Evolutionary conservation across 2,888 invertebrate genomes (phyloP).

Genomic region (Eupithecia centaureata): DNA sequence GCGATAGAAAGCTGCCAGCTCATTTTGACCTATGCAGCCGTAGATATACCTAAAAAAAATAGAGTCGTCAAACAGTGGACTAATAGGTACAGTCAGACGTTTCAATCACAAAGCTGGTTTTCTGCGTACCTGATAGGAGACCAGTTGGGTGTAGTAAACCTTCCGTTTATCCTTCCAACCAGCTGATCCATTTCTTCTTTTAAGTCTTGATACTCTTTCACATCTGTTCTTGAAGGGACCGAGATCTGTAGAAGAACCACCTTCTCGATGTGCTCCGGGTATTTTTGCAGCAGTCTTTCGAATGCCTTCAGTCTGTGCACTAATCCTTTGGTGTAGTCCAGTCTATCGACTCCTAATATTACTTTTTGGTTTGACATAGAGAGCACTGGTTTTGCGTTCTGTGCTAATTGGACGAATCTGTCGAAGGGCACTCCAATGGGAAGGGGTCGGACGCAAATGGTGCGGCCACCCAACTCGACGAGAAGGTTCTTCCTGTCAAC

Average conservation of each 20-base stretch:
- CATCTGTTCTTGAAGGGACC: constrained; percentile 95
- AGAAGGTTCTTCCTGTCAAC: constrained; percentile 94
- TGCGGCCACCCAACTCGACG: constrained; percentile 94
- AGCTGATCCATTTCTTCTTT: constrained; percentile 96
- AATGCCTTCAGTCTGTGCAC: constrained; percentile 92
- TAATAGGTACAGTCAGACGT: not conserved
- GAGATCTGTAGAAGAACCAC: constrained; percentile 92
- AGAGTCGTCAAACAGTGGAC: constrained; percentile 4
- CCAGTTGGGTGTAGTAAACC: constrained; percentile 96
- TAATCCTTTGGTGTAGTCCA: constrained; percentile 96
- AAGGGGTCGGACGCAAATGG: constrained; percentile 91
- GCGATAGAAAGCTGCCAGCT: constrained; percentile 93
- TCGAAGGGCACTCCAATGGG: constrained; percentile 96
- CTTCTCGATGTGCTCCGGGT: constrained; percentile 93
- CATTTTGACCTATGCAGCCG: constrained; percentile 93
- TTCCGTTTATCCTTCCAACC: constrained; percentile 94
- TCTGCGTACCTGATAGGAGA: constrained; percentile 89
- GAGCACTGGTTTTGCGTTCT: constrained; percentile 87
- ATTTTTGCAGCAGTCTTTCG: constrained; percentile 90
- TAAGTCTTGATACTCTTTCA: constrained; percentile 94
- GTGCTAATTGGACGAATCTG: constrained; percentile 91
- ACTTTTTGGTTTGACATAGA: constrained; percentile 89
- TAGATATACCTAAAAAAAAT: constrained; percentile 87
- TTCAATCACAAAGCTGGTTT: not conserved
- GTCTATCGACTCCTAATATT: constrained; percentile 93